Base-by-base conservation (phyloP, 2,113 vertebrate species). In the Cygnus buccinator region DNA sequence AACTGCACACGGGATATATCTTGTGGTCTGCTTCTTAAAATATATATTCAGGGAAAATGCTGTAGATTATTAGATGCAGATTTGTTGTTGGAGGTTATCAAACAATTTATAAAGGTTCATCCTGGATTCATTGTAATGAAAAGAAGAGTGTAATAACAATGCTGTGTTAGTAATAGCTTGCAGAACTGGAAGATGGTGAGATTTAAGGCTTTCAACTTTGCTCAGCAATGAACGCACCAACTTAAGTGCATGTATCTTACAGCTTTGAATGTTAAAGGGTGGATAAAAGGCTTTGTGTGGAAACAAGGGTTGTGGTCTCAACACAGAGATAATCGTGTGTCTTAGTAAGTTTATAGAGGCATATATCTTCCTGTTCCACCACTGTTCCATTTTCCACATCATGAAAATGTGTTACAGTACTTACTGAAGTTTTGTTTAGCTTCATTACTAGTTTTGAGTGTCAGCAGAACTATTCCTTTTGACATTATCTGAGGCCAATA, bases 371-470 rank as follows among this genome's bases (percentile, higher is more conserved):
- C 15, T 75, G 5, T 81, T 78, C 7, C 11, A 41, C 16, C 0
- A 1, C 6, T 10, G 6, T 65, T 78, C 14, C 8, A 72, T 48
- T 48, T 48, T 48, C 46, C 20, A 48, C 20, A 48, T 25, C 16
- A 41, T 25, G 18, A 70, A 83, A 62, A n/a, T 3, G 22, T 0
- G 0, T n/a, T 86, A 17, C 23, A 84, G 25, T 1, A 0, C 20
- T 83, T 9, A 65, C 25, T 59, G 20, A 2, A 4, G 2, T 22
- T 77, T 88, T 62, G 29, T 80, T 83, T 65, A 54, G 15, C 37
- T 79, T 85, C 22, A 54, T 9, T 33, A 33, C 54, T 66, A 44
- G 14, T 65, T 84, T 88, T 29, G 80, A 67, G 8, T 22, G 12
- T 52, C 59, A 67, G 28, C 13, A 80, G 31, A 88, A 41, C 86